Evolutionary conservation across 2,797 vertebrate species (phyloP).

Genomic region (Limnodromus scolopaceus): DNA sequence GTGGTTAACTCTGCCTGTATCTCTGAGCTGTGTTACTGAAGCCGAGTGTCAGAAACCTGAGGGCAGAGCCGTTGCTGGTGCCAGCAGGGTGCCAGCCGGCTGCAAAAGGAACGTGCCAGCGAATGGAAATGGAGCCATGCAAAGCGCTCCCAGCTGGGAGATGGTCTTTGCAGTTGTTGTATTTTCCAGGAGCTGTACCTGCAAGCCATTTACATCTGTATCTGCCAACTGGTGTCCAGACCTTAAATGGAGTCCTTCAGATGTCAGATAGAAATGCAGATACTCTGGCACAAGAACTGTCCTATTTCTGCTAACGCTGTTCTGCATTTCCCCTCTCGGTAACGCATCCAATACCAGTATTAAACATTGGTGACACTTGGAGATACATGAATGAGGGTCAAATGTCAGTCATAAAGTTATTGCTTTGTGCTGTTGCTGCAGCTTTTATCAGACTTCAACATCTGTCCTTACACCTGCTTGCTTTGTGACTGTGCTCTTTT

Average conservation of each 20-base stretch:
- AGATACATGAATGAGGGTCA: not conserved
- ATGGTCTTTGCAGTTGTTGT: not conserved
- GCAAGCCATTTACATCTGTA: slow-evolving; percentile 1
- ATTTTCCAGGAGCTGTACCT: slow-evolving; percentile 41
- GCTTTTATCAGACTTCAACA: not conserved
- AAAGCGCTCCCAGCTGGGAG: not conserved
- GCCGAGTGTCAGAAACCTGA: not conserved
- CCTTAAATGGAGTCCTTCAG: not conserved
- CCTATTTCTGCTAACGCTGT: not conserved
- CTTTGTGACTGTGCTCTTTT: not conserved
- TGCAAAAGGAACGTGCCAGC: not conserved
- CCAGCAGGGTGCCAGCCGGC: not conserved
- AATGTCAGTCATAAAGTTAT: not conserved
- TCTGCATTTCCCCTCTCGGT: not conserved
- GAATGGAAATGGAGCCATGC: not conserved
- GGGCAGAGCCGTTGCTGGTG: not conserved
- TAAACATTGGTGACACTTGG: not conserved
- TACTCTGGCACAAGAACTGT: not conserved
- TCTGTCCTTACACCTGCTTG: not conserved
- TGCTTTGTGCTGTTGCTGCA: not conserved
- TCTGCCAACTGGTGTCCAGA: slow-evolving; percentile 8
- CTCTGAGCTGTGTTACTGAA: not conserved
- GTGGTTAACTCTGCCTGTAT: not conserved
- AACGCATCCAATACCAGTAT: not conserved
- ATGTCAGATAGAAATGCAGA: not conserved